Percentiles rank a stretch among this genome's conserved stretches.
These are phyloP conservation scores for Nomada ferruginata DNA, from an alignment of 2,888 invertebrate species.

Conservation along the genomic window DNA sequence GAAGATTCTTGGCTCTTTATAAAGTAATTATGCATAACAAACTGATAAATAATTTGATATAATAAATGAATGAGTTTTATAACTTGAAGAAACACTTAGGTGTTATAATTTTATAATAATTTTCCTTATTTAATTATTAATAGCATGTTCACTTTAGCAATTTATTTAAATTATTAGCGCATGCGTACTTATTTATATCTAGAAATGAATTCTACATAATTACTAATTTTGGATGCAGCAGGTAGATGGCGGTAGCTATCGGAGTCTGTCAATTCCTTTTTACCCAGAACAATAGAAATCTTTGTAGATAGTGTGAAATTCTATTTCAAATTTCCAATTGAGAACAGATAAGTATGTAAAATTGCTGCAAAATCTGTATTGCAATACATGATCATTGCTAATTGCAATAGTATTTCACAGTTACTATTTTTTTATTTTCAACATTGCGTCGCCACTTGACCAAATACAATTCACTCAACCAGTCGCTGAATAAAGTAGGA, in stretches of 20 bases:
- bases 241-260: conserved; percentile 56
- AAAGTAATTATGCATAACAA: neutral
- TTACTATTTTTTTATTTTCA: neutral
- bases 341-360: neutral
- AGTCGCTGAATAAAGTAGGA: neutral
- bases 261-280: conserved; percentile 18
- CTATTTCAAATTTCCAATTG: conserved; percentile 10
- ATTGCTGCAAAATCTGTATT: neutral
- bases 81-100: neutral
- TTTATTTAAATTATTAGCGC: conserved; percentile 35
- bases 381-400: neutral
- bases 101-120: neutral
- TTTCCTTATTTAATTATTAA: neutral
- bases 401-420: too few species aligned
- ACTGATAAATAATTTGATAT: neutral
- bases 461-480: neutral
- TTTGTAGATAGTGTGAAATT: neutral
- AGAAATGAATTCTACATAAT: conserved; percentile 37
- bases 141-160: neutral
- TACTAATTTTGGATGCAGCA: conserved; percentile 31
- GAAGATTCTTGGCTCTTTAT: neutral
- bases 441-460: neutral
- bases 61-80: neutral
- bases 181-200: conserved; percentile 28
- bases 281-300: conserved; percentile 16